Evolutionary conservation across 2,888 invertebrate genomes (phyloP), one percentile per base, ranked within the genome.

Genomic region (Keiferia lycopersicella): DNA sequence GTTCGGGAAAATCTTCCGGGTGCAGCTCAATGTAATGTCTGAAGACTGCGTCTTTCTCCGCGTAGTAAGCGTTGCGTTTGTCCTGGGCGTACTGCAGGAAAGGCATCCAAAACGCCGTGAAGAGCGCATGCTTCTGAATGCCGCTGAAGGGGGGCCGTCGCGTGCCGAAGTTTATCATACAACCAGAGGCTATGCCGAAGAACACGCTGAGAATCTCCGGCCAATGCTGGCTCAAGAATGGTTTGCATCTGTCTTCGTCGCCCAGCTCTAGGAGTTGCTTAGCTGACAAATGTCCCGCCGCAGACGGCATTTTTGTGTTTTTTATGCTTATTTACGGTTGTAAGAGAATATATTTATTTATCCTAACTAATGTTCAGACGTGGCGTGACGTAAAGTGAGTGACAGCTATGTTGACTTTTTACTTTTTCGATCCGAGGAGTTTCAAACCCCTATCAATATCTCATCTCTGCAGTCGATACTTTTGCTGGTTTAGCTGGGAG

Each of bases 1-100:
- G 45, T 7, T 16, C 34, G n/a, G 60, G 45, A 73, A 96, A 96
- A 75, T 96, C 96, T 56, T 96, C 96, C 1, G 95, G 95, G 81
- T 96, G 96, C 68, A 95, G 83, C 76, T 94, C 89, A 68, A 96
- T 83, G 71, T 96, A 96, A 83, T 96, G 95, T 67, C 94, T 92
- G 18, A 93, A 85, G 8, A 95, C 93, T 10, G 96, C 95, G 87
- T 96, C 96, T 73, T 94, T 94, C 73, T 95, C 95, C n/a, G 95
- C 94, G 50, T 91, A 85, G 77, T 94, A 93, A 1, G 84, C 88
- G 48, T 88, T 76, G 22, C 94, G 92, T 67, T 87, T 87, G 14
- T 92, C 80, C 69, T 94, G 93, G 0, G 92, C 50, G 50, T 66
- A 84, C 71, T 81, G 66, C 73, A 84, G 38, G 86, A 93, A 2